Evolutionary conservation across 92 coral and sea anemone species (phyloP).

Genomic region (Actinernus sp.): DNA sequence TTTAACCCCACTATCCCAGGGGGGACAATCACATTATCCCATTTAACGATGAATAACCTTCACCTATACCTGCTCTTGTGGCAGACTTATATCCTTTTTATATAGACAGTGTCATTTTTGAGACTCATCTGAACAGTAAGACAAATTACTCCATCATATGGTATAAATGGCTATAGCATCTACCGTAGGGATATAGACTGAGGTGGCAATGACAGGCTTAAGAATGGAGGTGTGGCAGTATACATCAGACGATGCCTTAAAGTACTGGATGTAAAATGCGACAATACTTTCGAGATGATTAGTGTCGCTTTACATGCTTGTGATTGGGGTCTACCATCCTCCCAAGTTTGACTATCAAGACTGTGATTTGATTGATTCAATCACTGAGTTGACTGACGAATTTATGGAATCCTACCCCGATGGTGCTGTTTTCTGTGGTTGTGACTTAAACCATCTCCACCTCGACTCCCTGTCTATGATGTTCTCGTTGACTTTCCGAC

Average conservation of each 20-base stretch:
- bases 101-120: too few relatives aligned
- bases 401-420: slow-evolving; percentile 38
- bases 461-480: slow-evolving; percentile 9
- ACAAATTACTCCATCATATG: too few relatives aligned
- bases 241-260: slow-evolving; percentile 26
- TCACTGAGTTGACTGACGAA: slow-evolving; percentile 17
- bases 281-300: slow-evolving; percentile 13
- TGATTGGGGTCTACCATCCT: slow-evolving; percentile 39
- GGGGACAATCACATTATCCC: too few relatives aligned
- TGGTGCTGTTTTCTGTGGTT: slow-evolving; percentile 42
- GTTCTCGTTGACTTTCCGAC: slow-evolving; percentile 48
- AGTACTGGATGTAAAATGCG: slow-evolving; percentile 13
- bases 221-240: slow-evolving; percentile 15
- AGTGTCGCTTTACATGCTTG: slow-evolving; percentile 12
- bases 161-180: too few relatives aligned
- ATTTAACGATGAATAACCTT: too few relatives aligned
- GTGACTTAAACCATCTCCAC: slow-evolving; percentile 35
- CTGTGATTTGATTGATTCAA: slow-evolving; percentile 4
- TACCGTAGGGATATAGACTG: too few relatives aligned
- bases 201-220: too few relatives aligned
- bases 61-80: too few relatives aligned
- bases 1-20: too few relatives aligned
- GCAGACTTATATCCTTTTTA: too few relatives aligned
- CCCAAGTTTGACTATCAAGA: too few relatives aligned
- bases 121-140: too few relatives aligned